phyloP scores from a whole-genome alignment of 1,140 invertebrate genomes.

The Drosophila ironensis region DNA sequence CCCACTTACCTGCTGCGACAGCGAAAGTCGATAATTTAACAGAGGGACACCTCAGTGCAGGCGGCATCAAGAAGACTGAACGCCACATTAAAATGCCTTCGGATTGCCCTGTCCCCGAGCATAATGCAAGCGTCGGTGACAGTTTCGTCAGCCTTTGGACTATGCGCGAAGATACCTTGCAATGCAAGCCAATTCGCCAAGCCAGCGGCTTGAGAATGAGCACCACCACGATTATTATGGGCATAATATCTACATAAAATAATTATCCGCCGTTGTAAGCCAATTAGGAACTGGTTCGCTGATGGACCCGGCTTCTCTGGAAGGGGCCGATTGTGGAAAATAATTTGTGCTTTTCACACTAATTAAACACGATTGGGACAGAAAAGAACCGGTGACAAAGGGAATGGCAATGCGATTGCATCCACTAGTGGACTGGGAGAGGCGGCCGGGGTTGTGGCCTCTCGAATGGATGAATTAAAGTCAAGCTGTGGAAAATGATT shows the following conservation, averaged over 20 bases:
- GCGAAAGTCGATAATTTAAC: neutral
- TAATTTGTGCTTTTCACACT: conserved; percentile 79
- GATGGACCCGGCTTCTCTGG: neutral
- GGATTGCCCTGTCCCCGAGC: no score
- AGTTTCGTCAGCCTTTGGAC: conserved; percentile 50
- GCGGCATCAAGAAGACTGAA: conserved; percentile 23
- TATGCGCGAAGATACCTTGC: no score
- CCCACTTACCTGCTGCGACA: neutral
- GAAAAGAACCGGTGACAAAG: conserved; percentile 45
- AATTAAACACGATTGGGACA: conserved; percentile 70
- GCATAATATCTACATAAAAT: conserved; percentile 54
- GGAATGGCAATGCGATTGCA: conserved; percentile 49
- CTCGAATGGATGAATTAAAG: conserved; percentile 52
- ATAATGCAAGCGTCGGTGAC: no score
- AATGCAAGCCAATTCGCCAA: conserved; percentile 11
- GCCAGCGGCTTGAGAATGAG: conserved; percentile 13
- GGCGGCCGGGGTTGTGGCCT: neutral
- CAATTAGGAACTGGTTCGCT: conserved; percentile 50
- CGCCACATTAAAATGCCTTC: no score
- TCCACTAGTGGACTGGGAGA: neutral
- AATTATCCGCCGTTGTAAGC: conserved; percentile 71
- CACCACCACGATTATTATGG: conserved; percentile 28
- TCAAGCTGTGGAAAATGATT: conserved; percentile 64
- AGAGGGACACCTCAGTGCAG: conserved; percentile 3
- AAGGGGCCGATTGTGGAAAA: conserved; percentile 14